Base-by-base conservation (phyloP, 2,888 invertebrate genomes). In the Melolontha melolontha region DNA sequence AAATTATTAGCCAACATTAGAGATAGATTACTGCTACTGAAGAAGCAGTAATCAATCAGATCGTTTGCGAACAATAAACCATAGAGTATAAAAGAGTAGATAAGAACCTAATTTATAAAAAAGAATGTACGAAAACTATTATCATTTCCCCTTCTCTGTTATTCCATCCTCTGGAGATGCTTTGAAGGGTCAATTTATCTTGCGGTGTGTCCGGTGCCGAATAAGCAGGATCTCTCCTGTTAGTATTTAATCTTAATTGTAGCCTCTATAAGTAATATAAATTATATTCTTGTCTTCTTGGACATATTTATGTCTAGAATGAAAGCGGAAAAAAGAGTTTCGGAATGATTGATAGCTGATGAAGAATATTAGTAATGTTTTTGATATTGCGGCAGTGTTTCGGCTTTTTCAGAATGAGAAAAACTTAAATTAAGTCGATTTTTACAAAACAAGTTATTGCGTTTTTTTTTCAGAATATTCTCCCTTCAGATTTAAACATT, bases 231-330 rank as follows among this genome's bases (percentile, higher is more conserved):
- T 34, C 34, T 34, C 34, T 34, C 10, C 34, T 34, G 8, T 34
- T 34, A 34, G 34, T 54, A 54, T 54, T 54, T 54, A 54, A 54
- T 54, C 54, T 54, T 54, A 54, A 54, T 54, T 54, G 54, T 39
- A 39, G 39, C 39, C 39, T 34, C 54, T 14, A 54, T 54, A 54
- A 54, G 54, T 54, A 54, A 39, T 54, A 54, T 54, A 54, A 54
- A 54, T 54, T 54, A 54, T 40, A 40, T 54, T 54, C 54, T 34
- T 39, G 54, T 16, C 16, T 54, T 40, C 54, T 54, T 11, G 5
- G 40, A 39, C 39, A 39, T 16, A 16, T 34, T 52, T 52, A 6
- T 12, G n/a, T 52, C 4, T 34, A 6, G 54, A 54, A 10, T 10
- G 54, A 6, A 10, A 16, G 4, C 16, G 16, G 34, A 39, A 40